phyloP scores from a whole-genome alignment of 2,888 invertebrate genomes.

The Trissoscelio sp. region DNA sequence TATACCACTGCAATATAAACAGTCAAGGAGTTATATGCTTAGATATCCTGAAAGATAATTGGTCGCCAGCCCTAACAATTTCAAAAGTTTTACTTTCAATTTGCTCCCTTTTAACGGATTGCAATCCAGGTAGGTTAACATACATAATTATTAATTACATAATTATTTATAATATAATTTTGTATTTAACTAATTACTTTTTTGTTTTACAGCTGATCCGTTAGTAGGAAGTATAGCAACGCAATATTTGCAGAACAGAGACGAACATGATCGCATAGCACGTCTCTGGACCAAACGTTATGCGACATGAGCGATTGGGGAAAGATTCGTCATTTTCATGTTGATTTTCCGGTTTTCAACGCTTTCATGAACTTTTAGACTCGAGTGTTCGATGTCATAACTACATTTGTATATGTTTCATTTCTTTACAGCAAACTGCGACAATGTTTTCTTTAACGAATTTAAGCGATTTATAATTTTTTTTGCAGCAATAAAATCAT shows the following conservation, averaged over 20 bases:
- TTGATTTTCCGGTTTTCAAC: conserved; percentile 74
- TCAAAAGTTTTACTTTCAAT: conserved; percentile 98
- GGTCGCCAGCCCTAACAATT: conserved; percentile 99
- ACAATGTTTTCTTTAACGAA: conserved; percentile 12
- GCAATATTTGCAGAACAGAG: conserved; percentile 98
- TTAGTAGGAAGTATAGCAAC: conserved; percentile 99
- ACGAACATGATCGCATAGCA: conserved; percentile 99
- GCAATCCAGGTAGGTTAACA: conserved; percentile 97
- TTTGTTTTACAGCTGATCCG: conserved; percentile 92
- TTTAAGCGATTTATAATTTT: background rate
- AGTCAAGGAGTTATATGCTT: conserved; percentile 99
- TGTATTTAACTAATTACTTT: too few species aligned
- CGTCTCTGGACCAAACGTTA: conserved; percentile 99
- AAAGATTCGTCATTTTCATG: conserved; percentile 78
- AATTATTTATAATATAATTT: too few species aligned
- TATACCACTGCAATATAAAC: conserved; percentile 99
- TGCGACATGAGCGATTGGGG: conserved; percentile 89
- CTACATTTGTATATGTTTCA: conserved; percentile 65
- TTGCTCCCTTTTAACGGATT: conserved; percentile 98
- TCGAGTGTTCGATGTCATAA: conserved; percentile 70
- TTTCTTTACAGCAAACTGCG: conserved; percentile 34
- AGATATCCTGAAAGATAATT: conserved; percentile 99
- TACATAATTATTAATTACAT: too few species aligned
- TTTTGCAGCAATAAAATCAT: conserved; percentile 16
- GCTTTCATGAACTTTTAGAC: conserved; percentile 67